phyloP scores from a whole-genome alignment of 2,888 invertebrate species.

The Neocrepidodera transversa region DNA sequence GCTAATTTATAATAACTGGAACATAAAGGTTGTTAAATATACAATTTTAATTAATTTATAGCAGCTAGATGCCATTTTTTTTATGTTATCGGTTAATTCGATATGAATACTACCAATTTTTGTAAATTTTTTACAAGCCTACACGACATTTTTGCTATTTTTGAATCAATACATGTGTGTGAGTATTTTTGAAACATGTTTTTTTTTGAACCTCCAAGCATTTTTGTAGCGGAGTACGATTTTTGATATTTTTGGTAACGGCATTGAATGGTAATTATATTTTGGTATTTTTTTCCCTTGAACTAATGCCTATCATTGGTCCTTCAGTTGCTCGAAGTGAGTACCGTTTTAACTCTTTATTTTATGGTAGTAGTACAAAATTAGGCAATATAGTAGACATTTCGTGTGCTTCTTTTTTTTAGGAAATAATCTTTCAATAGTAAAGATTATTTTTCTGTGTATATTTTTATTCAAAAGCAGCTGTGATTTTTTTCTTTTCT shows the following conservation, averaged over 20 bases:
- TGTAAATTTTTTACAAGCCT: conserved; percentile 5
- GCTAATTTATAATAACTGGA: too few species aligned
- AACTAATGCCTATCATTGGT: conserved; percentile 76
- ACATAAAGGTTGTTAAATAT: too few species aligned
- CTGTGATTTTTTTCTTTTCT: conserved; percentile 28
- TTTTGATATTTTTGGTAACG: conserved; percentile 48
- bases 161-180: conserved; percentile 73
- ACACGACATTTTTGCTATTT: conserved; percentile 35
- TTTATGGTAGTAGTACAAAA: conserved; percentile 56
- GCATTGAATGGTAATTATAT: conserved; percentile 57
- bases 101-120: conserved; percentile 18
- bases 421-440: conserved; percentile 37
- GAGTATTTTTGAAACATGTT: conserved; percentile 60
- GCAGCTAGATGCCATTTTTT: too few species aligned
- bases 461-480: conserved; percentile 30
- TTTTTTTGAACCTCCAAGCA: conserved; percentile 59
- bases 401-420: conserved; percentile 36
- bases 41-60: too few species aligned
- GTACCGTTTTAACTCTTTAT: conserved; percentile 69
- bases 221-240: conserved; percentile 60
- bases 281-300: conserved; percentile 66
- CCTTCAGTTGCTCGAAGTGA: conserved; percentile 74
- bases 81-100: too few species aligned
- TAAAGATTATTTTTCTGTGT: conserved; percentile 15
- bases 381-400: conserved; percentile 37